These are phyloP conservation scores for Archilochus colubris DNA, from an alignment of 2,113 vertebrate genomes.

Conservation along the genomic window DNA sequence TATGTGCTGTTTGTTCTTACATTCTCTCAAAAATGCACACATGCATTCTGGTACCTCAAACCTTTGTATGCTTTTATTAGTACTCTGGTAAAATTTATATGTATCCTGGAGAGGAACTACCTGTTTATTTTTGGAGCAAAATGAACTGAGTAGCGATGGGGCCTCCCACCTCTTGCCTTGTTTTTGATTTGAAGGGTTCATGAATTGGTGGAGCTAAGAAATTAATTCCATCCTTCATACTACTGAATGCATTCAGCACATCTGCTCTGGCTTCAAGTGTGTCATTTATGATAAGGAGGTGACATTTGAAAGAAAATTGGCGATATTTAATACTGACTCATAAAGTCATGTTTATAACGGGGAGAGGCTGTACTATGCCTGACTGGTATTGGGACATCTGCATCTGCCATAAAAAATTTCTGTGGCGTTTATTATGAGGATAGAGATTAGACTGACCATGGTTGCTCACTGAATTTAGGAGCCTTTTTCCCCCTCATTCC, in stretches of 20 bases:
- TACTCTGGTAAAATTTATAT: background rate
- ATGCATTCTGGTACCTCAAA: background rate
- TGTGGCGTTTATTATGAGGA: background rate
- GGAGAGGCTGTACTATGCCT: background rate
- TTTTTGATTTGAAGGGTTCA: background rate
- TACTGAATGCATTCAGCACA: background rate
- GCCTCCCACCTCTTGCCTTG: background rate
- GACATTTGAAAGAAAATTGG: constrained; percentile 1
- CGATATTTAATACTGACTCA: constrained; percentile 37
- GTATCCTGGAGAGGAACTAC: background rate
- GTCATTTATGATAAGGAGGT: constrained; percentile 20
- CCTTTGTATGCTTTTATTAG: background rate
- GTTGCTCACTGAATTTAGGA: background rate
- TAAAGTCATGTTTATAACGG: background rate
- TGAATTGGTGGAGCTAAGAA: constrained; percentile 8
- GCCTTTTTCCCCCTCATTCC: background rate
- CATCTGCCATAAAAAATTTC: background rate
- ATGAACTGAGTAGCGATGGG: background rate
- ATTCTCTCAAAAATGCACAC: background rate
- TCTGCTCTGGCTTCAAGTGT: background rate
- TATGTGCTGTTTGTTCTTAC: background rate
- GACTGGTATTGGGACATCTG: background rate
- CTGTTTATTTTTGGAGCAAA: background rate
- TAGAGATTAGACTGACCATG: background rate
- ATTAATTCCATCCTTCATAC: background rate